Evolutionary conservation across 2,888 invertebrate species (phyloP).

Genomic region (Aphodius granarius): DNA sequence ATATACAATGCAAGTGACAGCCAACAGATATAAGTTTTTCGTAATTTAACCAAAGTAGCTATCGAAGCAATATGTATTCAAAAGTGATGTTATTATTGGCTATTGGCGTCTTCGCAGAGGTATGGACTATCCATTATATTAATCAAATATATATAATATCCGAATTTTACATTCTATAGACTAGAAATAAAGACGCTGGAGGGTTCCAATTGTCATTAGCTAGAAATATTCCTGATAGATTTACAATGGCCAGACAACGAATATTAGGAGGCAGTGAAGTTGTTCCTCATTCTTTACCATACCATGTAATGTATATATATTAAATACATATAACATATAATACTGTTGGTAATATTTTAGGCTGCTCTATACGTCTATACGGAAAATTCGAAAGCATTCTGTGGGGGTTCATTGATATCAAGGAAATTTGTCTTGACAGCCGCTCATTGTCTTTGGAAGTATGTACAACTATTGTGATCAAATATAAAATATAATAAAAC

Average conservation of each 20-base stretch:
- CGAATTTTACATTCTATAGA: not conserved
- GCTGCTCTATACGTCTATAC: not conserved
- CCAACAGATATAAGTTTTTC: too few species aligned
- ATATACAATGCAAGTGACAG: too few species aligned
- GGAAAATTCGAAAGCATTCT: not conserved
- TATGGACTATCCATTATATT: not conserved
- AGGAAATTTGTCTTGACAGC: not conserved
- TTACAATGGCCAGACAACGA: not conserved
- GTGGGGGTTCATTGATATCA: constrained; percentile 19
- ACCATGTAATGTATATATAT: constrained; percentile 5
- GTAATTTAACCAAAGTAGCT: too few species aligned
- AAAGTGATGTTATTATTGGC: not conserved
- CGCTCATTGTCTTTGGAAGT: not conserved
- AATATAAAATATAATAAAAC: not conserved
- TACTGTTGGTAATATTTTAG: not conserved
- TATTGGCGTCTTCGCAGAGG: not conserved
- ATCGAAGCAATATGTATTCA: too few species aligned
- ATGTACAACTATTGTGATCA: not conserved
- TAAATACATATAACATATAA: not conserved
- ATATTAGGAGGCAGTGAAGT: constrained; percentile 10
- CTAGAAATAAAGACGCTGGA: too few species aligned
- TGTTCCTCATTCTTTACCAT: constrained; percentile 14
- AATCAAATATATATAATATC: not conserved
- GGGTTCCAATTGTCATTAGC: not conserved
- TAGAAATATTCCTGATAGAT: not conserved